Conservation (phyloP, 2,113 vertebrate species). For the Carettochelys insculpta region DNA sequence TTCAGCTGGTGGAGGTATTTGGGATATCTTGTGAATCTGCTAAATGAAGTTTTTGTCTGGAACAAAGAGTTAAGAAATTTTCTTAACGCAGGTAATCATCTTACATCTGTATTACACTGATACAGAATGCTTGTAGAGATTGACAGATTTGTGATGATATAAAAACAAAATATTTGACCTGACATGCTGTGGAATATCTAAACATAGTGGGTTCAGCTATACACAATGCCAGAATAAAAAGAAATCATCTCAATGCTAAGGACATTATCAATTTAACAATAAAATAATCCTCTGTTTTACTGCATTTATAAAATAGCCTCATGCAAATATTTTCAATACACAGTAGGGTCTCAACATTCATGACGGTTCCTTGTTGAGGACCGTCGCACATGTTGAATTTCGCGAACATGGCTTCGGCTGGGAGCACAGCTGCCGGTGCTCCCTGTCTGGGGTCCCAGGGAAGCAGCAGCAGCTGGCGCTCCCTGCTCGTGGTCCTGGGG, state of each 20-base stretch:
- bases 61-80: slow-evolving; percentile 76
- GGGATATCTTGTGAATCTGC: slow-evolving; percentile 92
- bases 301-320: neutral
- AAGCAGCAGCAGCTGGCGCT: too few relatives aligned
- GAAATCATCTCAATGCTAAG: neutral
- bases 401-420: too few relatives aligned
- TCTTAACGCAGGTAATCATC: neutral
- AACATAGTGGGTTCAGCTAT: neutral
- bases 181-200: neutral
- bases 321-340: neutral
- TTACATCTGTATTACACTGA: neutral
- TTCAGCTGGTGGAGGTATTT: slow-evolving; percentile 83
- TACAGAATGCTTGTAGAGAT: neutral
- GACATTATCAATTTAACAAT: neutral
- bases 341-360: too few relatives aligned
- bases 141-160: neutral
- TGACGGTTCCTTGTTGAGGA: too few relatives aligned
- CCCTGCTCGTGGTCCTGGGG: too few relatives aligned
- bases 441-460: too few relatives aligned
- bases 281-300: neutral
- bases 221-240: neutral
- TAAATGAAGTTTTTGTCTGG: slow-evolving; percentile 94
- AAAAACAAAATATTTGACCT: neutral
- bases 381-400: too few relatives aligned
- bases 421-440: too few relatives aligned